These are phyloP conservation scores for Drosophila insularis DNA, from an alignment of 1,140 invertebrate genomes.

Conservation along the genomic window DNA sequence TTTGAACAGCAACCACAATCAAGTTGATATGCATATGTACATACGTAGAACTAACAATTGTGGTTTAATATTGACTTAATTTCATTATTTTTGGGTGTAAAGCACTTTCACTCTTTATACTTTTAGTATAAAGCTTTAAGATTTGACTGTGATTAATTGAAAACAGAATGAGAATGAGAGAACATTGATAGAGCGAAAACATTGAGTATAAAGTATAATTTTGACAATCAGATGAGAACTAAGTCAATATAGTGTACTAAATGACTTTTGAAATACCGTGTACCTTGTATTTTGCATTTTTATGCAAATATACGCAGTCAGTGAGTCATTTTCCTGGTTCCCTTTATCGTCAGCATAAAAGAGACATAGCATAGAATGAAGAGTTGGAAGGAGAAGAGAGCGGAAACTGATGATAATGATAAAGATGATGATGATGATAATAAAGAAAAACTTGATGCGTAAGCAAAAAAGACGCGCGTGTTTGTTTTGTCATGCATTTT, in stretches of 20 bases:
- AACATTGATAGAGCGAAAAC: not conserved
- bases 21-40: no score
- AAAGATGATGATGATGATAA: not conserved
- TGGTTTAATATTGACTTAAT: no score
- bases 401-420: not conserved
- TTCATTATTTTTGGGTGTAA: not conserved
- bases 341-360: constrained; percentile 50
- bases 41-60: no score
- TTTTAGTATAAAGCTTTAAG: no score
- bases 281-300: constrained; percentile 49
- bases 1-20: no score
- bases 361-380: constrained; percentile 33
- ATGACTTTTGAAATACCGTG: not conserved
- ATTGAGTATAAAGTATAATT: no score
- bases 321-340: constrained; percentile 23
- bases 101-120: not conserved
- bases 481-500: constrained; percentile 65
- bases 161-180: not conserved
- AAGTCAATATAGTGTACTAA: no score
- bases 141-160: not conserved
- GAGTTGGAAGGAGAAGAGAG: not conserved
- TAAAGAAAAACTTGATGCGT: constrained; percentile 46
- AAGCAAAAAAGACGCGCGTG: constrained; percentile 66
- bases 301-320: constrained; percentile 67
- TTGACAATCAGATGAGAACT: no score